These are phyloP conservation scores for Pterocles gutturalis DNA, from an alignment of 2,113 vertebrate genomes.

Conservation along the genomic window DNA sequence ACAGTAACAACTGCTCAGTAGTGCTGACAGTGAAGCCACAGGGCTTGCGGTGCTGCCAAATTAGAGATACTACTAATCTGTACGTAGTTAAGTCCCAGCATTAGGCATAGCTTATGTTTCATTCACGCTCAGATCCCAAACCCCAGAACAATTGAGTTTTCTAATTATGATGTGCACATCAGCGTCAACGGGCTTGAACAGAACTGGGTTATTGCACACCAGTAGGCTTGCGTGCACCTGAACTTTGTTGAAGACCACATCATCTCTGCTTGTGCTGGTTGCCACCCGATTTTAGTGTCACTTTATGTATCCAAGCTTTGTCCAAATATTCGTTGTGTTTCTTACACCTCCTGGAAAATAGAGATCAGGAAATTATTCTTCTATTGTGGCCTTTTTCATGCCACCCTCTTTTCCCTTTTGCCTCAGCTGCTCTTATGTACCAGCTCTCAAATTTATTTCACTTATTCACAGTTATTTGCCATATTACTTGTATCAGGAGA, in stretches of 20 bases:
- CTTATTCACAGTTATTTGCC: neutral
- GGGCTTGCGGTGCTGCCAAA: neutral
- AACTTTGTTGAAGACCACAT: neutral
- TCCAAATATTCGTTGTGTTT: neutral
- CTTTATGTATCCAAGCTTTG: neutral
- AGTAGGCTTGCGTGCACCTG: fast-evolving
- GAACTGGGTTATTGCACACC: neutral
- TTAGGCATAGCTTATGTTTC: neutral
- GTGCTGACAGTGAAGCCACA: neutral
- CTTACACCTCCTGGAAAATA: neutral
- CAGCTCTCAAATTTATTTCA: neutral
- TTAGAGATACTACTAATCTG: neutral
- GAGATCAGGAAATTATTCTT: neutral
- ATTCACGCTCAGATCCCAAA: neutral
- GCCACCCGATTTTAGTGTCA: neutral
- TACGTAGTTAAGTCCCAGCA: neutral
- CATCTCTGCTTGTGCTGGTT: neutral
- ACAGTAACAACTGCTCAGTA: neutral
- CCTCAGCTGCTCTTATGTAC: neutral
- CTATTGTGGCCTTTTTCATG: neutral
- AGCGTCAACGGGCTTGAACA: neutral
- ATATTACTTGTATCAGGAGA: neutral
- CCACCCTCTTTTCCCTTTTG: neutral
- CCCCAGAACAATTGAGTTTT: neutral
- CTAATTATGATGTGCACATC: neutral